phyloP scores from a whole-genome alignment of 2,797 vertebrate genomes.

The Salmo trutta region DNA sequence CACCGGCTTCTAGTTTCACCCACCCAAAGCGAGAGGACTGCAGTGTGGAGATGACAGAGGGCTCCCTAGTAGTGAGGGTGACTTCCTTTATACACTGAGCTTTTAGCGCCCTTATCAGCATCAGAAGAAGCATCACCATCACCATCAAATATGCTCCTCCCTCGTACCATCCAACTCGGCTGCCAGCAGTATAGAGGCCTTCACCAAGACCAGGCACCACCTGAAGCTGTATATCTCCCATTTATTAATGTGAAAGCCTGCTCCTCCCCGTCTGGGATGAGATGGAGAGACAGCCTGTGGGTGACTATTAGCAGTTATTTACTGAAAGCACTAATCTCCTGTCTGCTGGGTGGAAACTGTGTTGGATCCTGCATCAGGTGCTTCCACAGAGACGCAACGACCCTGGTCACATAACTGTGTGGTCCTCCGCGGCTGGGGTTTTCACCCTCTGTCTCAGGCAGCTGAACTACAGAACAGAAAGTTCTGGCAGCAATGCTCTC shows the following conservation, averaged over 20 bases:
- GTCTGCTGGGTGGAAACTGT: background rate
- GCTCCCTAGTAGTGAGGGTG: too few relatives aligned
- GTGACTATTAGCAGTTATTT: background rate
- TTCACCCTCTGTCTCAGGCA: background rate
- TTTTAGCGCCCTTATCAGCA: too few relatives aligned
- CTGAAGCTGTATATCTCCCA: background rate
- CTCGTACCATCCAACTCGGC: too few relatives aligned
- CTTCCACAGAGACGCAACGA: constrained; percentile 31
- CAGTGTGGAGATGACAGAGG: too few relatives aligned
- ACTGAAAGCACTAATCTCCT: background rate
- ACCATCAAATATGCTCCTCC: too few relatives aligned
- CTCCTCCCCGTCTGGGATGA: background rate
- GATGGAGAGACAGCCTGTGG: background rate
- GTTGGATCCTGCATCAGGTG: constrained; percentile 16
- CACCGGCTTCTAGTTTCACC: too few relatives aligned
- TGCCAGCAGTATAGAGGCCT: too few relatives aligned
- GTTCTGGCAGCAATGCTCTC: background rate
- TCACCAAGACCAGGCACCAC: too few relatives aligned
- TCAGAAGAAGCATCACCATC: too few relatives aligned
- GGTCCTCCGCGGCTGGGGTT: constrained; percentile 3
- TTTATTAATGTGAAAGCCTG: background rate
- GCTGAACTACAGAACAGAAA: background rate
- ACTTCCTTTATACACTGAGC: too few relatives aligned
- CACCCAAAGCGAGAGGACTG: too few relatives aligned
- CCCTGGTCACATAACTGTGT: constrained; percentile 17